Evolutionary conservation across 2,888 invertebrate genomes (phyloP).

Genomic region (Cheilosia urbana): DNA sequence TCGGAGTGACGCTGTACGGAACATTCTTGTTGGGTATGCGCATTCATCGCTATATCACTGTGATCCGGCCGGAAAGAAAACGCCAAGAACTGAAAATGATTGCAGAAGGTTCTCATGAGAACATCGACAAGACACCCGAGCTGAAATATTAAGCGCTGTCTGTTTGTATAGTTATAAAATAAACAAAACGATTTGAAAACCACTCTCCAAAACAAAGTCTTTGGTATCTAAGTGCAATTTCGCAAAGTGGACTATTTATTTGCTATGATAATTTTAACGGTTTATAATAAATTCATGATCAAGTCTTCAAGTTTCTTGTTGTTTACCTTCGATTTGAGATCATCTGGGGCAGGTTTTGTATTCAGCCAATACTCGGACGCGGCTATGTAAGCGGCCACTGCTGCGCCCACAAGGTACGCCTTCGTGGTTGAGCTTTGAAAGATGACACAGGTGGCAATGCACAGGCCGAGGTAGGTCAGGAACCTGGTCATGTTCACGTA

Average conservation of each 20-base stretch:
- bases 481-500: constrained; percentile 89
- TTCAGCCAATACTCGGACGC: constrained; percentile 91
- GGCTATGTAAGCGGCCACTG: constrained; percentile 92
- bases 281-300: constrained; percentile 82
- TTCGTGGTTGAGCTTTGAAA: constrained; percentile 91
- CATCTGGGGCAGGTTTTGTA: constrained; percentile 78
- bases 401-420: constrained; percentile 91
- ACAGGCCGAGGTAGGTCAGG: constrained; percentile 92
- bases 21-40: constrained; percentile 84
- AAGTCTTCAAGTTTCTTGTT: constrained; percentile 83
- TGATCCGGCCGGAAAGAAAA: constrained; percentile 84
- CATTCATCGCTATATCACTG: constrained; percentile 84
- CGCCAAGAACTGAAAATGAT: constrained; percentile 84
- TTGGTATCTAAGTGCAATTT: background rate
- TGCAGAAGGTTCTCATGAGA: constrained; percentile 83
- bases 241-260: constrained; percentile 40
- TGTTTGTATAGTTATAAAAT: constrained; percentile 44
- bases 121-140: constrained; percentile 82
- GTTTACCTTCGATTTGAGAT: constrained; percentile 81
- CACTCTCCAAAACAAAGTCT: background rate
- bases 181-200: background rate
- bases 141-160: constrained; percentile 79
- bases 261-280: constrained; percentile 4
- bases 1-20: constrained; percentile 85
- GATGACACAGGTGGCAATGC: constrained; percentile 93